Evolutionary conservation across 1,140 invertebrate genomes (phyloP), one percentile per base, ranked within the genome.

Genomic region (Spodoptera litura): DNA sequence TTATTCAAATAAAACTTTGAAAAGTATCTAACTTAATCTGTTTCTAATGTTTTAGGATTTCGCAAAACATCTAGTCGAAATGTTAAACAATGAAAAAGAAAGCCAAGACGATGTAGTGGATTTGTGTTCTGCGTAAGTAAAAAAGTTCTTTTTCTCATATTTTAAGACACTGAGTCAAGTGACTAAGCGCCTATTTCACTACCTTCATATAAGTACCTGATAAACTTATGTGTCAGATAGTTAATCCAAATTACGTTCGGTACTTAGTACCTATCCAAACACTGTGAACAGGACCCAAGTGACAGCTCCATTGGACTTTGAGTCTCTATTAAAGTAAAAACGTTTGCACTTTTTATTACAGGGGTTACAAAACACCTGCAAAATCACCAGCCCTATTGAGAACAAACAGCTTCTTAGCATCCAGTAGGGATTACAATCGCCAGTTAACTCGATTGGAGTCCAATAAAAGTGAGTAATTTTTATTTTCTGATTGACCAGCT

Each of bases 331-430:
- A 4, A 44, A 44, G 6, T 8, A 44, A 44, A 8, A 44, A 3
- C 38, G 4, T 44, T 44, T 31, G 44, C 66, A 25, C 2, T 11
- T 11, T 44, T 11, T 56, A 72, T 84, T 84, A 27, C 81, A 88
- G 87, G 31, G 94, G 91, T 73, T 91, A 94, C 75, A 95, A 95
- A 81, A 94, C 97, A 88, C 96, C 96, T 4, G 6, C 38, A 12
- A 55, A 68, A 49, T 97, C 97, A n/a, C 98, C 98, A 1, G 98
- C 97, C 4, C 97, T 98, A 89, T 98, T 98, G 89, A 97, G 98
- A 94, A 97, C 97, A 66, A 98, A 98, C 88, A 98, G 98, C 89
- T 96, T 98, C 81, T 96, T 96, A 58, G 96, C 97, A 79, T 95
- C 97, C 25, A 95, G 95, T 49, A 88, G 85, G 31, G 90, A 93